Evolutionary conservation across 92 coral and sea anemone genomes (phyloP).

Genomic region (Montipora capitata): DNA sequence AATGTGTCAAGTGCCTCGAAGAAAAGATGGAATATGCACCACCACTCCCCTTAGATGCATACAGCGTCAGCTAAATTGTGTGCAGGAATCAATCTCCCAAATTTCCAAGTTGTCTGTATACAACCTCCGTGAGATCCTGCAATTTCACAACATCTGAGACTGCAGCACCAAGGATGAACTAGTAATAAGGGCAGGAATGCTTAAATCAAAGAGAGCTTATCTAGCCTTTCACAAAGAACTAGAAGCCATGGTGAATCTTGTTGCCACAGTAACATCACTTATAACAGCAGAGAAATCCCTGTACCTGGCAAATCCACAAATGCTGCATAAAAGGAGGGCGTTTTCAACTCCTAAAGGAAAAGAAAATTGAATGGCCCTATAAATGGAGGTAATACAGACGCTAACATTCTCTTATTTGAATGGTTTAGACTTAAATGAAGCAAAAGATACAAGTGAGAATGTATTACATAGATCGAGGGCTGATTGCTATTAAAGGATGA

Average conservation of each 20-base stretch:
- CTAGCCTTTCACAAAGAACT: conserved; percentile 58
- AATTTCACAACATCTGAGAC: conserved; percentile 66
- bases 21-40: conserved; percentile 26
- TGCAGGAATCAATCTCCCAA: conserved; percentile 49
- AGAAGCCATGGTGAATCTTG: conserved; percentile 50
- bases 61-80: conserved; percentile 40
- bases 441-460: too few species aligned
- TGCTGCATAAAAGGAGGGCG: conserved; percentile 33
- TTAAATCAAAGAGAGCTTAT: conserved; percentile 42
- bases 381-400: too few species aligned
- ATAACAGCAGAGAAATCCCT: conserved; percentile 32
- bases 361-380: too few species aligned
- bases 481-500: too few species aligned
- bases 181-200: conserved; percentile 47
- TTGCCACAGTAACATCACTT: conserved; percentile 35
- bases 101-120: conserved; percentile 43
- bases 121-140: conserved; percentile 53
- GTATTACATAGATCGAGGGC: too few species aligned
- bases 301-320: conserved; percentile 33
- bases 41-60: conserved; percentile 48
- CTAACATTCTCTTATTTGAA: too few species aligned
- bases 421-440: too few species aligned
- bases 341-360: conserved; percentile 51
- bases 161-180: conserved; percentile 70
- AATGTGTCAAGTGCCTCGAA: conserved; percentile 45